A percentile compares a stretch with the other conserved stretches of the same genome.
Evolutionary conservation across 1,140 invertebrate species (phyloP).

Genomic region (Heliconius hermathena): DNA sequence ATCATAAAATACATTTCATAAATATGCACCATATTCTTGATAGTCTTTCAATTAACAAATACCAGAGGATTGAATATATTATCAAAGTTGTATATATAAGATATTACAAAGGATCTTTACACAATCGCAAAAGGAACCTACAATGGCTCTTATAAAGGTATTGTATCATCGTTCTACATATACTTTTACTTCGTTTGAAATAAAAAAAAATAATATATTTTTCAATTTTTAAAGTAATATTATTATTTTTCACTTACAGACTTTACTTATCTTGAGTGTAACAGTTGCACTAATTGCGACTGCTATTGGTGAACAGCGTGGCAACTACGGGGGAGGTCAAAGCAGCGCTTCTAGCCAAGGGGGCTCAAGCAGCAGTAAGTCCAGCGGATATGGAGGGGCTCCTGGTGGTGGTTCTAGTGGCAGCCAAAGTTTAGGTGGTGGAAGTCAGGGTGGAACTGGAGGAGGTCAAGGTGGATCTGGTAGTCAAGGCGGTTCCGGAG

Average conservation of each 20-base stretch:
- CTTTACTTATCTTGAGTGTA: slow-evolving; percentile 15
- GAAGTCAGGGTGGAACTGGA: neutral
- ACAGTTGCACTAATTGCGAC: slow-evolving; percentile 18
- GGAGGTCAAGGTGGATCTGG: slow-evolving; percentile 21
- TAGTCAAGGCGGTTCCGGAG: slow-evolving; percentile 4
- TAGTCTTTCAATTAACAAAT: slow-evolving; percentile 17
- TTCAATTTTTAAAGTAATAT: no score
- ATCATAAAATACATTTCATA: neutral
- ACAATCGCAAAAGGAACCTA: neutral
- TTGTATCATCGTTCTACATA: neutral
- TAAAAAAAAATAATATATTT: no score
- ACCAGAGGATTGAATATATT: slow-evolving; percentile 29
- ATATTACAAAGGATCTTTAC: neutral
- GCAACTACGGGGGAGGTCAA: slow-evolving; percentile 10
- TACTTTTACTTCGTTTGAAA: neutral
- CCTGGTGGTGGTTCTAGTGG: slow-evolving; percentile 20
- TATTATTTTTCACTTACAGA: slow-evolving; percentile 16
- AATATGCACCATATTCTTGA: slow-evolving; percentile 17
- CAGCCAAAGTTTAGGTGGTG: slow-evolving; percentile 10
- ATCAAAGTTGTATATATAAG: slow-evolving; percentile 25
- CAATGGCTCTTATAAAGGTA: slow-evolving; percentile 31
- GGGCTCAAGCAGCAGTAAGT: slow-evolving; percentile 15
- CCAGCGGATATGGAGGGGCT: slow-evolving; percentile 1
- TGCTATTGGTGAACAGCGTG: slow-evolving; percentile 17
- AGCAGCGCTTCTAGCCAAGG: slow-evolving; percentile 18